phyloP scores from a whole-genome alignment of 1,140 invertebrate species.

The Mizuhopecten yessoensis region DNA sequence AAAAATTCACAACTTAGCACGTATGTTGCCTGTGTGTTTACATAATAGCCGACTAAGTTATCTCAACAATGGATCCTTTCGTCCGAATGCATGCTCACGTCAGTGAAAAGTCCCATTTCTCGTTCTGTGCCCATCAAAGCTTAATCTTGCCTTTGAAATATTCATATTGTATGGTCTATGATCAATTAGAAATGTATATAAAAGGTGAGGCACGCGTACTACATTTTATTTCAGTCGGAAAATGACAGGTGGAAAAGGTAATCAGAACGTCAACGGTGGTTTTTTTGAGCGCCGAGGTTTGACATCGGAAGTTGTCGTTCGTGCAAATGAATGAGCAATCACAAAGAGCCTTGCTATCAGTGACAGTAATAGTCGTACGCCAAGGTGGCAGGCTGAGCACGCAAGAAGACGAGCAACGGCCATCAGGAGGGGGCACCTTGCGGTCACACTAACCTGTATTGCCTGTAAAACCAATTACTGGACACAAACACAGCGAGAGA shows the following conservation, averaged over 20 bases:
- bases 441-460: not conserved
- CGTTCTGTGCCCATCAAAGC: not conserved
- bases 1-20: not conserved
- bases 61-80: not conserved
- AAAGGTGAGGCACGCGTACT: not conserved
- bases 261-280: not conserved
- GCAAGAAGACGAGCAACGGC: too few species aligned
- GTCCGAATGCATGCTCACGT: too few species aligned
- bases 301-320: not conserved
- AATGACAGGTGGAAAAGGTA: not conserved
- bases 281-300: too few species aligned
- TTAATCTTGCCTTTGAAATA: not conserved
- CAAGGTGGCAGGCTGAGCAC: not conserved
- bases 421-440: not conserved
- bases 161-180: not conserved
- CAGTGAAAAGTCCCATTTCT: too few species aligned
- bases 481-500: slow-evolving; percentile 24
- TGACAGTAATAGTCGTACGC: not conserved
- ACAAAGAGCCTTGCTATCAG: not conserved
- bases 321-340: not conserved
- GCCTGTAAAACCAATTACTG: not conserved
- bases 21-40: not conserved
- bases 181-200: not conserved
- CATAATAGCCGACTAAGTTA: not conserved
- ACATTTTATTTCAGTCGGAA: not conserved